phyloP scores from a whole-genome alignment of 1,140 invertebrate species.

The Hypsibius dujardini region DNA sequence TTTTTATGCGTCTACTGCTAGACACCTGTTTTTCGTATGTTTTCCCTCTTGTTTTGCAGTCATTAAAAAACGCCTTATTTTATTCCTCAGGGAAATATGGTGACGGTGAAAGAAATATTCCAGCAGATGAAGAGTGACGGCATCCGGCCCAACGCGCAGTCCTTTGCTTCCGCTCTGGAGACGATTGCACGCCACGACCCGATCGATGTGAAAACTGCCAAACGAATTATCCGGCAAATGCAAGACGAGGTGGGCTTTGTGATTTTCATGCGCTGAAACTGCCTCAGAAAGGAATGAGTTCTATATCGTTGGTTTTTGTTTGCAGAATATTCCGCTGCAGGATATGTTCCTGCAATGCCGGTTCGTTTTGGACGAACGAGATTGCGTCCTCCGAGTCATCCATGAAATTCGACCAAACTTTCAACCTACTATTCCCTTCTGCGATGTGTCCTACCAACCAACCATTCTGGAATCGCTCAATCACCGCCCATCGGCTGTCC shows the following conservation, averaged over 20 bases:
- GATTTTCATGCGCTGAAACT: neutral
- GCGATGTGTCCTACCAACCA: neutral
- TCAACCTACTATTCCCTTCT: neutral
- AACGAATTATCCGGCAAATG: neutral
- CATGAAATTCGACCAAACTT: neutral
- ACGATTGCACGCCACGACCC: neutral
- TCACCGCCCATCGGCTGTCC: neutral
- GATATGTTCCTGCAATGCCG: conserved; percentile 6
- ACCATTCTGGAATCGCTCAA: neutral
- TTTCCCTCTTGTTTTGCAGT: neutral
- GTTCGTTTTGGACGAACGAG: neutral
- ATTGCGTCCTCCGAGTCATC: neutral
- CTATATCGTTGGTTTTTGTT: neutral
- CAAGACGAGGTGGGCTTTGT: neutral
- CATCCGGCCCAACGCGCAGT: neutral
- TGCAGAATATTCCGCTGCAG: neutral
- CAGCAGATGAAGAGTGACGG: neutral
- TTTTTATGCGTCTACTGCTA: too few species aligned
- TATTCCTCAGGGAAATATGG: neutral
- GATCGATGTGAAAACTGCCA: neutral
- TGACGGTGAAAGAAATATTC: neutral
- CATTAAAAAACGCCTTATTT: neutral
- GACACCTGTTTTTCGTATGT: neutral
- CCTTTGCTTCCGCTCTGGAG: conserved; percentile 7
- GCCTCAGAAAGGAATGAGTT: neutral